phyloP scores from a whole-genome alignment of 2,113 vertebrate genomes.

The Heterotilapia buettikoferi region DNA sequence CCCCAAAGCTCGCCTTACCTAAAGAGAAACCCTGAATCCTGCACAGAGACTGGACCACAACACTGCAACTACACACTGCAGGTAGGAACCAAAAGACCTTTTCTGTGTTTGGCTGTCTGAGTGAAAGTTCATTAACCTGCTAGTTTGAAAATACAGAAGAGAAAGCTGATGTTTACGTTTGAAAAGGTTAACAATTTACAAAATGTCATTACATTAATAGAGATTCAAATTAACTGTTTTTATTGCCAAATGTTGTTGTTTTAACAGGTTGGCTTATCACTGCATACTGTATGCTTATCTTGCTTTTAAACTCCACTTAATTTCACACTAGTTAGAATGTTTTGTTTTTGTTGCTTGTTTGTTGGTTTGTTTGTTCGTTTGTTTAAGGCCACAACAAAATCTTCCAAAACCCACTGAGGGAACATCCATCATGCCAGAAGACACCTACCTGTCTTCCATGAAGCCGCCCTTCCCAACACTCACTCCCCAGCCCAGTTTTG shows the following conservation, averaged over 20 bases:
- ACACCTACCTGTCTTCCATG: neutral
- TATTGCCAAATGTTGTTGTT: neutral
- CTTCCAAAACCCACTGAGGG: neutral
- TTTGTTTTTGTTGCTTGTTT: neutral
- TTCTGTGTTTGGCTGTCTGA: neutral
- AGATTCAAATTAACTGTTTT: neutral
- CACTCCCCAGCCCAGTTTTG: neutral
- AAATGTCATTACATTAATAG: neutral
- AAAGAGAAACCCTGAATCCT: conserved; percentile 1
- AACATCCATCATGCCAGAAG: conserved; percentile 27
- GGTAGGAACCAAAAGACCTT: conserved; percentile 4
- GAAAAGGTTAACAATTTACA: neutral
- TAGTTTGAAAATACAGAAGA: neutral
- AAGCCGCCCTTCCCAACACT: neutral
- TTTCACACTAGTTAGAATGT: neutral
- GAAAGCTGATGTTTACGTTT: neutral
- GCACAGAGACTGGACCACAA: neutral
- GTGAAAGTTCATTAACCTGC: neutral
- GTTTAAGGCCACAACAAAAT: neutral
- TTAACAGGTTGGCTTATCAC: neutral
- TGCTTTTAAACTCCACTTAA: neutral
- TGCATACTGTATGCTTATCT: neutral
- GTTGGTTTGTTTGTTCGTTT: fast-evolving
- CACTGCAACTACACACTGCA: neutral
- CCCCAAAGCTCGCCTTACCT: conserved; percentile 1